Evolutionary conservation across 2,888 invertebrate species (phyloP), one percentile per base, ranked within the genome.

Genomic region (Harpagoxenus sublaevis): DNA sequence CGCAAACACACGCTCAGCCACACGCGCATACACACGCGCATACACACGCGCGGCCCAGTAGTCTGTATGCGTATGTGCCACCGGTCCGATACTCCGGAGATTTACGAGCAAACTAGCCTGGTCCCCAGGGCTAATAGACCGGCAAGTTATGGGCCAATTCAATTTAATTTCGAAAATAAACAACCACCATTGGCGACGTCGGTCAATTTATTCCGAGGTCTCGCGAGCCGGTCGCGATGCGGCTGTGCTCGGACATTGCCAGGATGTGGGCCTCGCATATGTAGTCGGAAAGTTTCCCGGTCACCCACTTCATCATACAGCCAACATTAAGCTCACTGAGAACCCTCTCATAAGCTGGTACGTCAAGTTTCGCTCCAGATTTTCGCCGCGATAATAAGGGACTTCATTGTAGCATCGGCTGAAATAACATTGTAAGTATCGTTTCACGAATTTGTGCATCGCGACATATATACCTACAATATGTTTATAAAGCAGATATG

Each of bases 121-220:
- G 89, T 92, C 94, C 92, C 94, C 92, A 86, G 92, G 92, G 94
- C 94, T 94, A 94, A 94, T 94, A 94, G 94, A 94, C 93, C 93
- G 90, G 92, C 93, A 94, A 94, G 94, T 94, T 94, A 94, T 94
- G 94, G 93, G 91, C 91, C 93, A 92, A 94, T 94, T 94, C 94
- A 93, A 94, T 94, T 94, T 94, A 94, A 94, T 94, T 94, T 94
- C 91, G 91, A 94, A 92, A 94, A 94, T 94, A 93, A 94, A 93
- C 94, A 94, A 94, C 92, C 91, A 84, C 89, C 87, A 71, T 85
- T 88, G 84, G 88, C 91, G 89, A 88, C 89, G 88, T 86, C 88
- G 90, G 88, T 92, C 92, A 92, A 93, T 93, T 93, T 93, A 93
- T 93, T 92, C 91, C 81, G 82, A 90, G 90, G 92, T 91, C 90